phyloP scores from a whole-genome alignment of 2,888 invertebrate species.

The Sycophila texana region DNA sequence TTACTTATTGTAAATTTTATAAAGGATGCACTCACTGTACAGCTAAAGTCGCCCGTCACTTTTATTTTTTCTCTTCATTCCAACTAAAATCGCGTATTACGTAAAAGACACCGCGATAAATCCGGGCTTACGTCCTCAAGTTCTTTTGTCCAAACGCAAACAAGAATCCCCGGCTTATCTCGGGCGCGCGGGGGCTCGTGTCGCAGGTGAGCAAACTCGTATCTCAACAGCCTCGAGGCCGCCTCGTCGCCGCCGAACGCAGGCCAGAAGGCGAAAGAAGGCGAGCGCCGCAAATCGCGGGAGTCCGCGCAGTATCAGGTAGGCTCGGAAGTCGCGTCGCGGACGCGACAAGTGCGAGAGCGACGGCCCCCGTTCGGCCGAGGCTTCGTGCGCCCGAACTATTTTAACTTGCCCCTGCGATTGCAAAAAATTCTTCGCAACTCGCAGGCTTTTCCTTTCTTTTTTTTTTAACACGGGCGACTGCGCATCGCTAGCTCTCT shows the following conservation, averaged over 20 bases:
- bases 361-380: not conserved
- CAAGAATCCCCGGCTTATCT: conserved; percentile 56
- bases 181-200: conserved; percentile 42
- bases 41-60: conserved; percentile 5
- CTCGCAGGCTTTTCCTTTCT: not conserved
- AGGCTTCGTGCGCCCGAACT: conserved; percentile 15
- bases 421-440: conserved; percentile 27
- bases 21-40: conserved; percentile 15
- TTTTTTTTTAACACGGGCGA: not conserved
- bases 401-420: conserved; percentile 35
- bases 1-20: not conserved
- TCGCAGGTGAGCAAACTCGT: conserved; percentile 54
- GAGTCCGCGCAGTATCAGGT: conserved; percentile 32
- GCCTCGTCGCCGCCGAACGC: conserved; percentile 8
- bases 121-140: conserved; percentile 29
- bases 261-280: not conserved
- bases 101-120: conserved; percentile 50
- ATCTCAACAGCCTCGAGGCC: conserved; percentile 48
- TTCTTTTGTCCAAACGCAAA: conserved; percentile 53
- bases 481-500: not conserved
- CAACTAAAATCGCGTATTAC: conserved; percentile 44
- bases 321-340: conserved; percentile 32
- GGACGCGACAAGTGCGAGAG: conserved; percentile 35
- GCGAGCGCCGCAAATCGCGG: conserved; percentile 12
- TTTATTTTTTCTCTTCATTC: not conserved